Conservation (phyloP, 2,113 vertebrate genomes). For the Philantomba maxwellii region DNA sequence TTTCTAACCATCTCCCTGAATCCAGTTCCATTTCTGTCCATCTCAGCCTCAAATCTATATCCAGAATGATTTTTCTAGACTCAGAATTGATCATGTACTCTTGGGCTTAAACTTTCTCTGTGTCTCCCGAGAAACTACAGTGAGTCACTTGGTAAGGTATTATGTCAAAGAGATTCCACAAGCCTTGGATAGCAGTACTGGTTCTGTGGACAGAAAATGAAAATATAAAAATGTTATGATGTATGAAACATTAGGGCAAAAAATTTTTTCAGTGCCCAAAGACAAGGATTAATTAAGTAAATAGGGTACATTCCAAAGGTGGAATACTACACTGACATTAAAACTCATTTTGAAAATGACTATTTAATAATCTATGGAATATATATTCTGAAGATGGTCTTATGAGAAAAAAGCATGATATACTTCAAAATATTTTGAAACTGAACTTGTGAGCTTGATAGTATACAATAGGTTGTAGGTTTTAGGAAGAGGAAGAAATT, state of each 20-base stretch:
- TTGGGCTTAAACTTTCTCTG: not conserved
- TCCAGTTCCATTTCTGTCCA: not conserved
- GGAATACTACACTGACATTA: not conserved
- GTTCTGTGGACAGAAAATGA: not conserved
- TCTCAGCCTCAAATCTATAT: not conserved
- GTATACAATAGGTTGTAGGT: not conserved
- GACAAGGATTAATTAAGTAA: not conserved
- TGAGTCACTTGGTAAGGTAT: not conserved
- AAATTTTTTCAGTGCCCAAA: not conserved
- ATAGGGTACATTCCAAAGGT: not conserved
- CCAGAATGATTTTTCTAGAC: not conserved
- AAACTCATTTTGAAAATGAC: not conserved
- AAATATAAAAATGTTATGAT: not conserved
- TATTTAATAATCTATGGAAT: not conserved
- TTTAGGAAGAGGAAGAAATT: not conserved
- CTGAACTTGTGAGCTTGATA: not conserved
- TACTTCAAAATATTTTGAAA: not conserved
- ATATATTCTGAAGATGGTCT: not conserved
- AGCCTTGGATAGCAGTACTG: not conserved
- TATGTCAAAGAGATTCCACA: not conserved
- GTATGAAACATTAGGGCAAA: not conserved
- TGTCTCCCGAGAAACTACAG: not conserved
- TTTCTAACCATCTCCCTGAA: not conserved
- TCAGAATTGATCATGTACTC: not conserved
- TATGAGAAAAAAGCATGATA: not conserved